Conservation (phyloP, 2,113 vertebrate species). For the Ptychochromis oligacanthus region DNA sequence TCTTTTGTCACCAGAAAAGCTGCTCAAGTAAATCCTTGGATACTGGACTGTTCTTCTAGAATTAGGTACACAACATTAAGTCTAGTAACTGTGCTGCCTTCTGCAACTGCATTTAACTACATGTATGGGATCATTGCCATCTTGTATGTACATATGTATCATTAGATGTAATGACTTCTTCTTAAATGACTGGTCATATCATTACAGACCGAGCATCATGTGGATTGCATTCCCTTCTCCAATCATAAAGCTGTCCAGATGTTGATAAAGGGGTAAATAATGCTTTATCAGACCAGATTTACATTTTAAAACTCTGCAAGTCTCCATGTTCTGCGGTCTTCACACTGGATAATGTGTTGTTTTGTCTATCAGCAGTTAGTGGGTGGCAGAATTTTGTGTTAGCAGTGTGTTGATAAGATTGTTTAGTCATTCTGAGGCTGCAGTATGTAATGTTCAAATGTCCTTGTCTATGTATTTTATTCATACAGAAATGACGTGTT, state of each 20-base stretch:
- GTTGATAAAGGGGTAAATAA: conserved; percentile 20
- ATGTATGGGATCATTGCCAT: conserved; percentile 5
- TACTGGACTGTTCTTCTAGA: neutral
- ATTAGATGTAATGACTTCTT: neutral
- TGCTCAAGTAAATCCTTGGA: neutral
- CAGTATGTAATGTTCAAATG: neutral
- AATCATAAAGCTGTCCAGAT: conserved; percentile 24
- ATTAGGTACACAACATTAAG: conserved; percentile 6
- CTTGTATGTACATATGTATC: neutral
- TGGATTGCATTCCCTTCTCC: neutral
- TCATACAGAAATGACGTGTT: neutral
- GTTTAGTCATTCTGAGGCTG: conserved; percentile 4
- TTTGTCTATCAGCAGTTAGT: neutral
- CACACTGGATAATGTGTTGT: neutral
- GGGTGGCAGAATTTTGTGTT: neutral
- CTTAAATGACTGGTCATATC: neutral
- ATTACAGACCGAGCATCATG: conserved; percentile 1
- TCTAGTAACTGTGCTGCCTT: neutral
- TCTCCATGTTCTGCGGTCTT: neutral
- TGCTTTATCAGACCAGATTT: neutral
- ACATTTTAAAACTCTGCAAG: neutral
- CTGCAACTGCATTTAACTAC: conserved; percentile 1
- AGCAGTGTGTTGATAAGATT: neutral
- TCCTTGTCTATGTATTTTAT: neutral
- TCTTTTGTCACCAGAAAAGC: neutral